Conservation (phyloP, 1,140 invertebrate species). For the Megathymus violae region DNA sequence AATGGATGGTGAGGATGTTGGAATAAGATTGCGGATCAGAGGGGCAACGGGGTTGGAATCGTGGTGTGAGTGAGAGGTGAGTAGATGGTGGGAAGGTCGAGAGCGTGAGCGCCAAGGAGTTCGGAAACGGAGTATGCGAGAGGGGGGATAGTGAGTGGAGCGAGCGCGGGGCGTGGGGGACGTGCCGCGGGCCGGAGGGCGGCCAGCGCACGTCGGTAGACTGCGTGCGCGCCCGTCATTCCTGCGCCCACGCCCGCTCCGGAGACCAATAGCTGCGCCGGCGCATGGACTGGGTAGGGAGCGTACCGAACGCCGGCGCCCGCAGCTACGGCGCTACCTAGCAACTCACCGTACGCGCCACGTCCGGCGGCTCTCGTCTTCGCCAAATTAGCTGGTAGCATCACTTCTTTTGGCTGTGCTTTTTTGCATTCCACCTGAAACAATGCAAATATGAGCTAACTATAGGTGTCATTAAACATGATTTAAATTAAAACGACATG, state of each 20-base stretch:
- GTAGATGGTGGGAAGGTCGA: conserved; percentile 78
- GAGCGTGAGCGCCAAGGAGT: conserved; percentile 74
- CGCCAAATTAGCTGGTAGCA: conserved; percentile 97
- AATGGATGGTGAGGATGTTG: conserved; percentile 80
- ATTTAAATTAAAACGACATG: conserved; percentile 2
- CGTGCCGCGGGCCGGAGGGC: conserved; percentile 74
- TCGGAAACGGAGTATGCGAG: conserved; percentile 80
- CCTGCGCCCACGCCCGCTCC: conserved; percentile 76
- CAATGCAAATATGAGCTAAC: conserved; percentile 44
- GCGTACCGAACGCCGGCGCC: conserved; percentile 86
- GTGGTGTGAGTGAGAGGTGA: conserved; percentile 74
- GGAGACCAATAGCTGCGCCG: conserved; percentile 85
- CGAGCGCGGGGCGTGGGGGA: conserved; percentile 71
- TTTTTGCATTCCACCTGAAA: conserved; percentile 99
- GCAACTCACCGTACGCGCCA: conserved; percentile 97
- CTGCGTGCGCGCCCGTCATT: conserved; percentile 61
- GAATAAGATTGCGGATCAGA: conserved; percentile 87
- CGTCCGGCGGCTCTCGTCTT: conserved; percentile 96
- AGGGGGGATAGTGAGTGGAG: conserved; percentile 67
- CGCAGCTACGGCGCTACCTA: conserved; percentile 89
- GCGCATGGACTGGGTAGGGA: conserved; percentile 84
- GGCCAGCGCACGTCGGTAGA: conserved; percentile 77
- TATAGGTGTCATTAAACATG: not conserved
- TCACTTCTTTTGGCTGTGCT: conserved; percentile 99
- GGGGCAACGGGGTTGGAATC: conserved; percentile 80